A percentile compares a stretch with the other conserved stretches of the same genome.
phyloP scores from a whole-genome alignment of 1,140 invertebrate species.

The Manduca sexta region DNA sequence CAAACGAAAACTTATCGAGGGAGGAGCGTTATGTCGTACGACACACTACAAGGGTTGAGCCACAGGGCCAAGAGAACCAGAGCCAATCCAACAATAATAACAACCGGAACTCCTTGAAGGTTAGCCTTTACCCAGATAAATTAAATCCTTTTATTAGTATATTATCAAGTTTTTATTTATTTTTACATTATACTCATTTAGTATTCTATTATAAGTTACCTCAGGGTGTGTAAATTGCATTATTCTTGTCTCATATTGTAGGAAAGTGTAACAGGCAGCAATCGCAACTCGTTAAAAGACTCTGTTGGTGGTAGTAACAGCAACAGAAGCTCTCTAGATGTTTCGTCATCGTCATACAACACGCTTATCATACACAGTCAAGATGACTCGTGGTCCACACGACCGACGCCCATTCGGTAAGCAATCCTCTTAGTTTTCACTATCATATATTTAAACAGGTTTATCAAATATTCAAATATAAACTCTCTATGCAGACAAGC shows the following conservation, averaged over 20 bases:
- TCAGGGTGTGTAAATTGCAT: neutral
- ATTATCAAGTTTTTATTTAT: too few species aligned
- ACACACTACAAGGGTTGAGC: conserved; percentile 90
- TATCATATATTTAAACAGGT: too few species aligned
- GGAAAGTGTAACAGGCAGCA: conserved; percentile 74
- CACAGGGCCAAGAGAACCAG: conserved; percentile 91
- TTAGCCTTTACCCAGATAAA: too few species aligned
- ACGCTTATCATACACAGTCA: conserved; percentile 86
- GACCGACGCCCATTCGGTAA: conserved; percentile 63
- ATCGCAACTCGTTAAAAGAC: conserved; percentile 81
- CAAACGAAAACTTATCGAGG: conserved; percentile 90
- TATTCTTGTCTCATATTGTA: conserved; percentile 19
- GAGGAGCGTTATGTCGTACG: conserved; percentile 88
- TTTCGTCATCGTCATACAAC: conserved; percentile 85
- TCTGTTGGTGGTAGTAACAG: conserved; percentile 80
- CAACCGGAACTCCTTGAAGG: conserved; percentile 67
- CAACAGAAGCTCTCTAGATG: conserved; percentile 82
- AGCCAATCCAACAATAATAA: conserved; percentile 55
- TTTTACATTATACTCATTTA: too few species aligned
- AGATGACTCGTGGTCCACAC: conserved; percentile 78
- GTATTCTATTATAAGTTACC: too few species aligned
- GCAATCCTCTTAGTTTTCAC: conserved; percentile 2
- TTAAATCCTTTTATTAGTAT: conserved; percentile 3
- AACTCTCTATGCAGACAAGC: too few species aligned
- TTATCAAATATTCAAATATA: too few species aligned